Conservation (phyloP, 2,888 invertebrate species). For the Elegia similella region DNA sequence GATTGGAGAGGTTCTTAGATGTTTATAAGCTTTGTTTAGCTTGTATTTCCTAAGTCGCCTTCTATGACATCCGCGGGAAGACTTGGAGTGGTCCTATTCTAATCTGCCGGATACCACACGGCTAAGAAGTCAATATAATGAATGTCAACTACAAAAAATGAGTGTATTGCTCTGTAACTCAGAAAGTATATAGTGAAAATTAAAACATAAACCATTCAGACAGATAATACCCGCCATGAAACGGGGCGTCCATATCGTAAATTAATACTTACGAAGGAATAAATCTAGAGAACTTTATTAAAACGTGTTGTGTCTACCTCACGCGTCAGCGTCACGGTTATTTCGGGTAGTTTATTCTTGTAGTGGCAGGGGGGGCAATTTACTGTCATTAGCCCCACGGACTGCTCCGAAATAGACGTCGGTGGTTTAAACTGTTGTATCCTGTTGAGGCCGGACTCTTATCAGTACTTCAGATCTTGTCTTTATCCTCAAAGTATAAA, state of each 20-base stretch:
- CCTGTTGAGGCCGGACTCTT: slow-evolving; percentile 23
- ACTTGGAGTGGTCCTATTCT: no score
- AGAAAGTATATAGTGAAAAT: no score
- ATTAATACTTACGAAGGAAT: not conserved
- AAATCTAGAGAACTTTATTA: not conserved
- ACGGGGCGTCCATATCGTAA: not conserved
- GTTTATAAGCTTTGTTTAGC: no score
- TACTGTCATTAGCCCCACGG: slow-evolving; percentile 56
- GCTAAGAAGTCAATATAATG: no score
- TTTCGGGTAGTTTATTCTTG: slow-evolving; percentile 55
- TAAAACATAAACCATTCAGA: not conserved
- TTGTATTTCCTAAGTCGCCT: no score
- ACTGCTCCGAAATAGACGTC: slow-evolving; percentile 57
- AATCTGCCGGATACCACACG: no score
- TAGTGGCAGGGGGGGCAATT: slow-evolving; percentile 58
- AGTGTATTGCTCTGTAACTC: no score
- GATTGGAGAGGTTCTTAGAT: no score
- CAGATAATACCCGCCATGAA: not conserved
- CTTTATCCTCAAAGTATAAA: no score
- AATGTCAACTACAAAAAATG: no score
- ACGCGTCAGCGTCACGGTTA: slow-evolving; percentile 49
- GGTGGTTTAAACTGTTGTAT: slow-evolving; percentile 11
- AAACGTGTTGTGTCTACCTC: slow-evolving; percentile 16
- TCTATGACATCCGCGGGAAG: no score
- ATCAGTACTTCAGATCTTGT: no score